Base-by-base conservation (phyloP, 2,888 invertebrate species). In the Phasia obesa region DNA sequence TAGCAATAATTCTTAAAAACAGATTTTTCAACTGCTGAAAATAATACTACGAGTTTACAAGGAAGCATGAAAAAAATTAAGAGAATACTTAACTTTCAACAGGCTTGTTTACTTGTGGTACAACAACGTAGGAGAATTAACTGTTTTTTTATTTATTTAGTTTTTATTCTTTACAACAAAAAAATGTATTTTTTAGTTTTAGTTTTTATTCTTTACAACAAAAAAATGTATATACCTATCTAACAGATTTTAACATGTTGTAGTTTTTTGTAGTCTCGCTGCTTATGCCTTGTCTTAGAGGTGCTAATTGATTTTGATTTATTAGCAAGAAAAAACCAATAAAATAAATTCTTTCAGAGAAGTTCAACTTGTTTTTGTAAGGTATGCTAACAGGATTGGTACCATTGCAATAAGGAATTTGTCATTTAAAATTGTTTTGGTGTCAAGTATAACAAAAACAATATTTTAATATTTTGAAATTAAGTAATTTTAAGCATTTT, bases 1-100 rank as follows among this genome's bases (percentile, higher is more conserved):
- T 64, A 57, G 74, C 62, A 70, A 75, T 75, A 75, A 75, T 67
- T 71, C 59, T 65, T 59, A 23, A 31, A 55, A 23, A 13, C 4
- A 38, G 2, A 4, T 25, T n/a, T 53, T 38, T 23, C 11, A n/a
- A 4, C 4, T 9, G 13, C 38, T 15, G 38, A 74, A 59, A 44
- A 35, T 44, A 27, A 11, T 59, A 35, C 25, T 4, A 51, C 35
- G 53, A 55, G 35, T 65, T 70, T 55, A 62, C 35, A 44, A 13
- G 60, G 15, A 70, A 55, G 47, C 44, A 13, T 31, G 15, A 55
- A 23, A 25, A 15, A 35, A 53, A 35, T 42, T 31, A 62, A 76
- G n/a, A 38, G 27, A 59, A 65, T 23, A n/a, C 11, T 47, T 9
- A 27, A 44, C 11, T 21, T 23, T 4, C n/a, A 25, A 47, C 13